A percentile compares a stretch with the other conserved stretches of the same genome.
These are phyloP conservation scores for Polypedilum vanderplanki DNA, from an alignment of 1,140 invertebrate genomes.

Conservation along the genomic window DNA sequence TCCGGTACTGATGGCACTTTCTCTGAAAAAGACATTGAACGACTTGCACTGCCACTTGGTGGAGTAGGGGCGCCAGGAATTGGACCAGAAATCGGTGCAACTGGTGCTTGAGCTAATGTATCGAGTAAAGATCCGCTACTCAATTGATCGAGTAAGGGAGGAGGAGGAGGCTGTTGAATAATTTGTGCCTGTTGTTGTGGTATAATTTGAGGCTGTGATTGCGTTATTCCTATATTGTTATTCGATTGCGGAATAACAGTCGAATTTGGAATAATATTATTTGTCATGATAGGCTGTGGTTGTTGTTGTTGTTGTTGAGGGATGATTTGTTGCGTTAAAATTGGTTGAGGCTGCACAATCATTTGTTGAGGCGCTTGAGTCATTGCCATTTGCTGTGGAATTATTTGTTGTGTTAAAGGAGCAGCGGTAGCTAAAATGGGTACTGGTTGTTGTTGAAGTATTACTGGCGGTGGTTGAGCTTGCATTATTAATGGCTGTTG, in stretches of 20 bases:
- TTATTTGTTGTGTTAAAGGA: constrained; percentile 32
- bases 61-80: constrained; percentile 38
- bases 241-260: constrained; percentile 36
- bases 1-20: constrained; percentile 44
- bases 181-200: constrained; percentile 35
- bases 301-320: constrained; percentile 31
- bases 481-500: constrained; percentile 37
- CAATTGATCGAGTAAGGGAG: constrained; percentile 32
- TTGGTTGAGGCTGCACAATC: constrained; percentile 31
- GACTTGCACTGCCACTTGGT: constrained; percentile 43
- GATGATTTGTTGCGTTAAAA: constrained; percentile 30
- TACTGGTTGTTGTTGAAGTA: constrained; percentile 34
- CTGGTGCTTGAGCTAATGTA: constrained; percentile 29
- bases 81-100: constrained; percentile 32
- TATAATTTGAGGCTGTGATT: constrained; percentile 35
- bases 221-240: constrained; percentile 32
- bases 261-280: constrained; percentile 31
- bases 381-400: constrained; percentile 32
- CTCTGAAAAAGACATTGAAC: constrained; percentile 43
- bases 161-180: constrained; percentile 35
- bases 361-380: constrained; percentile 32
- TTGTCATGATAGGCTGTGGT: constrained; percentile 20
- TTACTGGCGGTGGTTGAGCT: constrained; percentile 35
- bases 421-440: constrained; percentile 31
- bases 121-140: constrained; percentile 23